phyloP scores from a whole-genome alignment of 2,888 invertebrate genomes.

The Sylvicola cinctus region DNA sequence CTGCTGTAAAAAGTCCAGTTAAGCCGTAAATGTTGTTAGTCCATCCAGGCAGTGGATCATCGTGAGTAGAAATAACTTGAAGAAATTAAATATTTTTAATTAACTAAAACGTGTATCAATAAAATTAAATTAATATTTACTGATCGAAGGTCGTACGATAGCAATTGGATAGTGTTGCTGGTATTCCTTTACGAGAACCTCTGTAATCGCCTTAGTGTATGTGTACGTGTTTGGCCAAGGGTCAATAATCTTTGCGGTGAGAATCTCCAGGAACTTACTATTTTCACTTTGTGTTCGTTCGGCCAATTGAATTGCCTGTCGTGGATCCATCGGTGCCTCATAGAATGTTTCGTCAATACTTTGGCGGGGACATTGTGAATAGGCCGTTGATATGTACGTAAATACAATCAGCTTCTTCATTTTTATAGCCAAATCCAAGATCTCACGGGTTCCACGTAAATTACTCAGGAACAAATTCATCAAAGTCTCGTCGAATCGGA shows the following conservation, averaged over 20 bases:
- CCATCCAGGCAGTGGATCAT: conserved; percentile 13
- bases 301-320: conserved; percentile 10
- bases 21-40: conserved; percentile 5
- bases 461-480: conserved; percentile 10
- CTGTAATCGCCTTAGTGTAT: conserved; percentile 13
- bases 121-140: conserved; percentile 1
- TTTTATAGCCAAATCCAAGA: conserved; percentile 9
- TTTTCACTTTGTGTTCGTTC: conserved; percentile 6
- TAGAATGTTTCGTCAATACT: conserved; percentile 12
- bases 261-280: conserved; percentile 5
- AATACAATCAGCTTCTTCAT: conserved; percentile 8
- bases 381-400: conserved; percentile 14
- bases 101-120: background rate
- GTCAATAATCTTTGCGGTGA: conserved; percentile 10
- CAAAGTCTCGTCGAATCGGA: conserved; percentile 12
- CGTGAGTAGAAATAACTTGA: conserved; percentile 11
- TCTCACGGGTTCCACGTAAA: conserved; percentile 13
- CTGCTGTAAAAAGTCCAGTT: conserved; percentile 11
- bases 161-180: conserved; percentile 9
- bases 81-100: background rate
- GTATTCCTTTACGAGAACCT: conserved; percentile 11
- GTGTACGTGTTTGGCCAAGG: conserved; percentile 14
- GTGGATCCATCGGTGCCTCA: conserved; percentile 10
- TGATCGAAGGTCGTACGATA: conserved; percentile 12
- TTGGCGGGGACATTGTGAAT: conserved; percentile 7